Evolutionary conservation across 1,140 invertebrate genomes (phyloP).

Genomic region (Drosophila ambigua): DNA sequence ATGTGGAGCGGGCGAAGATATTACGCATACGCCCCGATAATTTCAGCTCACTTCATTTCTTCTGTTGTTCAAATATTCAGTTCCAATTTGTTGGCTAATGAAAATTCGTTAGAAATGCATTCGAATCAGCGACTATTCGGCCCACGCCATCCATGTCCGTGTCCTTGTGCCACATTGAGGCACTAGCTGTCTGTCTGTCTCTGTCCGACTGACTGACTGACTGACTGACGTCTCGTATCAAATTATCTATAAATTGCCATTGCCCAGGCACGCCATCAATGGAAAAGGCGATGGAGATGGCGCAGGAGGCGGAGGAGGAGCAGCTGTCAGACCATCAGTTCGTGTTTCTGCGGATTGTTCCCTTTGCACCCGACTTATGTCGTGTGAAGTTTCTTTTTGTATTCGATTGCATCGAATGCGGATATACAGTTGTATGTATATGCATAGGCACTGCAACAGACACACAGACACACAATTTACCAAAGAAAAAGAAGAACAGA

Average conservation of each 20-base stretch:
- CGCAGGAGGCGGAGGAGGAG: background rate
- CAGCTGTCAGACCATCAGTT: conserved; percentile 16
- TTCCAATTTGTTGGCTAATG: conserved; percentile 64
- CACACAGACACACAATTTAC: conserved; percentile 49
- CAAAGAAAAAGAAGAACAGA: conserved; percentile 11
- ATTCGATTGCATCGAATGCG: background rate
- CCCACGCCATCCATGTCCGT: conserved; percentile 17
- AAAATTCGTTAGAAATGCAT: conserved; percentile 72
- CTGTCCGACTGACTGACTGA: conserved; percentile 37
- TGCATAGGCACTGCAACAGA: too few species aligned
- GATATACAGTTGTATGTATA: too few species aligned
- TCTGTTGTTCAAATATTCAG: conserved; percentile 45
- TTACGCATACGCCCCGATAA: conserved; percentile 63
- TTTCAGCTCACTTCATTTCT: background rate
- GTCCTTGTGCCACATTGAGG: conserved; percentile 73
- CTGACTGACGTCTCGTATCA: conserved; percentile 67
- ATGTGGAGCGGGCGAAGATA: conserved; percentile 45
- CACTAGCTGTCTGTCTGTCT: conserved; percentile 24
- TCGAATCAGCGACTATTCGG: conserved; percentile 28
- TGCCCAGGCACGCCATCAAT: conserved; percentile 65
- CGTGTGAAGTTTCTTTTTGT: conserved; percentile 64
- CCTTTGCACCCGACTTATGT: conserved; percentile 45
- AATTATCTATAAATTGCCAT: conserved; percentile 79
- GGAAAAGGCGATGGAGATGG: conserved; percentile 14
- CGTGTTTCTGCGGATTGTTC: conserved; percentile 51